Conservation (phyloP, 1,140 invertebrate species). For the Ceratosolen solmsi region DNA sequence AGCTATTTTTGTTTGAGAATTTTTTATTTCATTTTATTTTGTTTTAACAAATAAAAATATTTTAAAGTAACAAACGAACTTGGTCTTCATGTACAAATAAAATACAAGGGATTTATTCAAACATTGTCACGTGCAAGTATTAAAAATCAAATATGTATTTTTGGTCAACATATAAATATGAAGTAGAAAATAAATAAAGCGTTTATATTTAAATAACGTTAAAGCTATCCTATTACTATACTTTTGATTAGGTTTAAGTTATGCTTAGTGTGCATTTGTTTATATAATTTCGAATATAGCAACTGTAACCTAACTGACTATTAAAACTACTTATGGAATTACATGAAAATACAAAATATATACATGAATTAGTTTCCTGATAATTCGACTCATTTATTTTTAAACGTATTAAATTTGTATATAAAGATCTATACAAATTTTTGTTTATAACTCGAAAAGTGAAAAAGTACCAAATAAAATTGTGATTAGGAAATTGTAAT, state of each 20-base stretch:
- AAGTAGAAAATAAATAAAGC: conserved; percentile 49
- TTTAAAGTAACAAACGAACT: conserved; percentile 40
- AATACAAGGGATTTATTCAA: conserved; percentile 33
- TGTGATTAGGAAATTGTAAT: conserved; percentile 46
- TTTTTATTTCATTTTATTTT: conserved; percentile 45
- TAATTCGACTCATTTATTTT: conserved; percentile 35
- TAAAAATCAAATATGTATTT: conserved; percentile 26
- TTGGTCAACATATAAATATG: conserved; percentile 9
- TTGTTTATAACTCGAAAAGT: conserved; percentile 33
- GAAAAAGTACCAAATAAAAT: conserved; percentile 33
- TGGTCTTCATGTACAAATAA: conserved; percentile 30
- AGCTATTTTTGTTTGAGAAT: conserved; percentile 49
- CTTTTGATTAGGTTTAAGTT: conserved; percentile 40
- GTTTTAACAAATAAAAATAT: conserved; percentile 37
- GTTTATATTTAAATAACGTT: conserved; percentile 59
- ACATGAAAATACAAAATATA: conserved; percentile 29
- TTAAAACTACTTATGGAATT: conserved; percentile 25
- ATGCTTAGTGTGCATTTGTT: conserved; percentile 47
- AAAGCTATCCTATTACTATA: conserved; percentile 41
- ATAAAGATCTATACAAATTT: conserved; percentile 31
- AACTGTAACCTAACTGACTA: conserved; percentile 11
- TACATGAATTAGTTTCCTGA: conserved; percentile 4
- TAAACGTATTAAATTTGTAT: conserved; percentile 31
- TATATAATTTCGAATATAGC: conserved; percentile 28
- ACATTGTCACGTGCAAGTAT: conserved; percentile 53